Evolutionary conservation across 2,113 vertebrate genomes (phyloP).

Genomic region (Plectropomus leopardus): DNA sequence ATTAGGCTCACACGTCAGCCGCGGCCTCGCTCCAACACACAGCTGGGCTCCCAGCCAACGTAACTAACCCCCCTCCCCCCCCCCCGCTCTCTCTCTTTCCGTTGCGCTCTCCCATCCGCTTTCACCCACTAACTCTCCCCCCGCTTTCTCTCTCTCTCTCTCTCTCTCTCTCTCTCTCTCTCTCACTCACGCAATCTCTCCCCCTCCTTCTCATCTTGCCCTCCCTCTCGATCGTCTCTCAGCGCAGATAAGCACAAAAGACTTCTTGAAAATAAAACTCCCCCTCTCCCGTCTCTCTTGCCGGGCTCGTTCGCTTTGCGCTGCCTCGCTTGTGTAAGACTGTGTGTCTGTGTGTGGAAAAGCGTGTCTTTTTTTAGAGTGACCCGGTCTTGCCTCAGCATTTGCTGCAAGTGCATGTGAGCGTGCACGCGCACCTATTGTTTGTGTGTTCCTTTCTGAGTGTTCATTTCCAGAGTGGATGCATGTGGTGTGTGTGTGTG

Average conservation of each 20-base stretch:
- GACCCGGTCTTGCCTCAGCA: slow-evolving; percentile 72
- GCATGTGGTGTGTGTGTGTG: slow-evolving; percentile 16
- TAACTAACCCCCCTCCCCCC: slow-evolving; percentile 59
- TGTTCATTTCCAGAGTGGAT: slow-evolving; percentile 54
- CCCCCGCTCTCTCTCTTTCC: slow-evolving; percentile 53
- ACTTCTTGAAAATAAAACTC: slow-evolving; percentile 80
- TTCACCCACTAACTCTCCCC: slow-evolving; percentile 54
- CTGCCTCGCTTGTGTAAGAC: slow-evolving; percentile 57
- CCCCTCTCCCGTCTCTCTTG: slow-evolving; percentile 48
- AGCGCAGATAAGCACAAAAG: slow-evolving; percentile 79
- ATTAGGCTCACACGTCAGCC: slow-evolving; percentile 84
- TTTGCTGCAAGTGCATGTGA: slow-evolving; percentile 68
- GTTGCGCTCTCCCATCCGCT: slow-evolving; percentile 70
- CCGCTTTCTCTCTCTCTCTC: background rate
- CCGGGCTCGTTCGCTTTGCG: slow-evolving; percentile 33
- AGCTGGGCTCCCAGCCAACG: slow-evolving; percentile 81
- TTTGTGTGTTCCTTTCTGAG: slow-evolving; percentile 57
- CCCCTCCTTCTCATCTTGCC: slow-evolving; percentile 52
- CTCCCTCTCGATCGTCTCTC: slow-evolving; percentile 65
- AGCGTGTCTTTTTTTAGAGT: slow-evolving; percentile 66
- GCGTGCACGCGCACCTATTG: slow-evolving; percentile 62
- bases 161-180: slow-evolving; percentile 21
- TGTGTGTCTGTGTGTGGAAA: slow-evolving; percentile 22
- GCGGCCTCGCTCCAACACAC: slow-evolving; percentile 80
- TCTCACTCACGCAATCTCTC: slow-evolving; percentile 64